Evolutionary conservation across 30 jellyfish, hydroid and myxozoan genomes (phyloP).

Genomic region (Phacellophora camtschatica): DNA sequence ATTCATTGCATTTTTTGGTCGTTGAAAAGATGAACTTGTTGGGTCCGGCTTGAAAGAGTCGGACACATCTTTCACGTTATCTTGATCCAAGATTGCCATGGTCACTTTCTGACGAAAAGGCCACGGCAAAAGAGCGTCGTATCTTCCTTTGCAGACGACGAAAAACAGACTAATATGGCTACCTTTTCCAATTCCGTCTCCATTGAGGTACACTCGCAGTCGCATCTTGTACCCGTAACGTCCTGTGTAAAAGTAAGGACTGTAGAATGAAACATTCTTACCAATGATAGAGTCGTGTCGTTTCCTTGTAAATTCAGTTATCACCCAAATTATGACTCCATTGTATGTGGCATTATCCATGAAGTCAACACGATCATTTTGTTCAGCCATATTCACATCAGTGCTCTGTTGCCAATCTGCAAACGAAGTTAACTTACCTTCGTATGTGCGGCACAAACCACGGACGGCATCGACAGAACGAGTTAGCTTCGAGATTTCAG

Average conservation of each 20-base stretch:
- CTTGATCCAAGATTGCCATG: conserved; percentile 60
- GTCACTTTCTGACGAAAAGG: conserved; percentile 82
- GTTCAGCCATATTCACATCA: conserved; percentile 34
- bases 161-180: conserved; percentile 77
- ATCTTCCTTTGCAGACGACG: conserved; percentile 84
- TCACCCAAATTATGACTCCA: conserved; percentile 76
- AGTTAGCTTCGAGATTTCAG: not conserved
- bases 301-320: conserved; percentile 38
- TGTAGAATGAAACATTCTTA: conserved; percentile 67
- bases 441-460: conserved; percentile 18
- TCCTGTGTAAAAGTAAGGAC: conserved; percentile 82
- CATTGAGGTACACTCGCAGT: conserved; percentile 85
- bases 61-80: conserved; percentile 39
- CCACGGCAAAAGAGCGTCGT: conserved; percentile 84
- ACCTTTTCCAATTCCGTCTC: conserved; percentile 95
- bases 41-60: conserved; percentile 88
- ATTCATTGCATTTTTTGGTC: conserved; percentile 80
- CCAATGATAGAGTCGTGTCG: conserved; percentile 77
- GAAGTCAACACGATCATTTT: conserved; percentile 18
- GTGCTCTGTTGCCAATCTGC: conserved; percentile 17
- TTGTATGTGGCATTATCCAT: conserved; percentile 62
- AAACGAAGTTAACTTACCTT: not conserved
- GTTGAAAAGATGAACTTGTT: conserved; percentile 74
- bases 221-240: conserved; percentile 87
- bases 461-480: conserved; percentile 51